Evolutionary conservation across 2,113 vertebrate species (phyloP).

Genomic region (Picathartes gymnocephalus): DNA sequence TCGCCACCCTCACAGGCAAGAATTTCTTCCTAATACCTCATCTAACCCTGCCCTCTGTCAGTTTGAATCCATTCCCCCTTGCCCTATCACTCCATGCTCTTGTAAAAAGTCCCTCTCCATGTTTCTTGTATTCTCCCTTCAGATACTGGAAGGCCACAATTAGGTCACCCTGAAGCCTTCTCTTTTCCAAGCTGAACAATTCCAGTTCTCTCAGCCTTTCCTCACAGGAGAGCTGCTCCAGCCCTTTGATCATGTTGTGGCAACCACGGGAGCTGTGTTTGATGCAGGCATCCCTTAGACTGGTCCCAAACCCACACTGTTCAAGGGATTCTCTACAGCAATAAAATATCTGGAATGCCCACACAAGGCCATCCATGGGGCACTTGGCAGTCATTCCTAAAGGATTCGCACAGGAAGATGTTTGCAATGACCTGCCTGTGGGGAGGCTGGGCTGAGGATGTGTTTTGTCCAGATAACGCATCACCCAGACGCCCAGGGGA

Average conservation of each 20-base stretch:
- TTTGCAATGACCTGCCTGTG: background rate
- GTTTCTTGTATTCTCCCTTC: background rate
- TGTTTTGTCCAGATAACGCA: background rate
- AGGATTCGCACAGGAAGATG: background rate
- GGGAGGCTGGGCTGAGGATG: background rate
- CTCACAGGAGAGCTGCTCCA: background rate
- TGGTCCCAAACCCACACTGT: accelerated
- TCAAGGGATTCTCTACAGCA: background rate
- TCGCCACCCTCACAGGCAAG: accelerated
- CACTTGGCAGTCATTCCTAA: background rate
- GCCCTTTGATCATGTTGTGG: background rate
- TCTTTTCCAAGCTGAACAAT: background rate
- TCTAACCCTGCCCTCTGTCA: background rate
- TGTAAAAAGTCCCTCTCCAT: background rate
- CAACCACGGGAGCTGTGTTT: background rate
- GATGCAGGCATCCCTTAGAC: background rate
- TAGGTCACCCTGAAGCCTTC: background rate
- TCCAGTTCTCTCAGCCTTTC: background rate
- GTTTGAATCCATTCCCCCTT: background rate
- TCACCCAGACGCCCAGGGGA: background rate
- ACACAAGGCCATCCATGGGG: background rate
- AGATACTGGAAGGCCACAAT: background rate
- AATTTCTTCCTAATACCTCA: background rate
- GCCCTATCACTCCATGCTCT: background rate
- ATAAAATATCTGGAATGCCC: background rate